Evolutionary conservation across 1,140 invertebrate species (phyloP), one percentile per base, ranked within the genome.

Genomic region (Leucophenga varia): DNA sequence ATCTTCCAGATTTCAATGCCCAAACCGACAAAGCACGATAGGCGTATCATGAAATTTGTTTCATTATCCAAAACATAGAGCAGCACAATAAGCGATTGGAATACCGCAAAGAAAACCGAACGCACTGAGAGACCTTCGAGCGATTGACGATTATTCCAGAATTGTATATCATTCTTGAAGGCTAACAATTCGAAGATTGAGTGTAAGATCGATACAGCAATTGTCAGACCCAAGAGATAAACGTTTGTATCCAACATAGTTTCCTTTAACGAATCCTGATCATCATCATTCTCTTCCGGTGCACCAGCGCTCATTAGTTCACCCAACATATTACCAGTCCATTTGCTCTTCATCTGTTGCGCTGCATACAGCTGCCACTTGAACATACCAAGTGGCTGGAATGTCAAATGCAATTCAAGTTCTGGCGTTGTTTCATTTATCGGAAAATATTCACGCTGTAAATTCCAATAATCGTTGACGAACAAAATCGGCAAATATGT

Each of bases 101-200:
- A 97, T 0, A 99, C 95, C 67, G 95, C 96, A 77, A 99, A 99
- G 76, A 99, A 97, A n/a, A 99, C 95, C 1, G 95, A 97, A 50
- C 96, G 84, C 8, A 99, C 96, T 0, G 95, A 98, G 6, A 99
- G 79, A 34, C 97, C 97, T 80, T 99, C 97, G 20, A 99, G 78
- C 4, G 93, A 95, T 74, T 98, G 93, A 28, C 96, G 82, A 64
- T 97, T 96, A 52, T 95, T 95, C 97, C 97, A 99, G 74, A 99
- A 99, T 79, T 99, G 97, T 68, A 99, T 99, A 78, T 99, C 95
- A 81, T 99, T 99, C 81, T 99, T 99, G 76, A 99, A 99, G 41
- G 97, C 97, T 21, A 99, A 80, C 60, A 99, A 86, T 76, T 99
- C 97, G 80, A 99, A 98, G 36, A 99, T 84, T 56, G 91, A 97